Percentiles rank a stretch among this genome's conserved stretches.
These are phyloP conservation scores for Cassiopea andromeda DNA, from an alignment of 30 jellyfish, hydroid and myxozoan species.

Conservation along the genomic window DNA sequence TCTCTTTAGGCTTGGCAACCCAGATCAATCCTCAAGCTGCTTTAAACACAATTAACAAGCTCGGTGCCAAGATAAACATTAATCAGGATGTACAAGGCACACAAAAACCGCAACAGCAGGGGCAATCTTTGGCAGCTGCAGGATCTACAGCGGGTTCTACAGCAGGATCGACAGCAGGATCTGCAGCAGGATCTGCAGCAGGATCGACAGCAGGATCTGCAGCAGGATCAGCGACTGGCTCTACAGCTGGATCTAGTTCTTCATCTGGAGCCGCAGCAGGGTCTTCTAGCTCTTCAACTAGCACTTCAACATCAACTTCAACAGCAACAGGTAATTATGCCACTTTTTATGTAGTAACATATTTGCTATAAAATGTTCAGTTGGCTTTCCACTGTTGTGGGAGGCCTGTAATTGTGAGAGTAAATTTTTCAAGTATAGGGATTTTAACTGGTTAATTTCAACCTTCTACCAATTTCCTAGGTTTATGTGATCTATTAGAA, in stretches of 20 bases:
- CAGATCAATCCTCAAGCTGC: conserved; percentile 65
- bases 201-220: conserved; percentile 12
- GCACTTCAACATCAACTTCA: conserved; percentile 25
- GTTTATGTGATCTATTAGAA: too few species aligned
- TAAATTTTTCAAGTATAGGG: too few species aligned
- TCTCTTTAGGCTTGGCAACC: conserved; percentile 44
- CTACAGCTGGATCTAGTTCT: conserved; percentile 10
- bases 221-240: conserved; percentile 23
- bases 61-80: conserved; percentile 56
- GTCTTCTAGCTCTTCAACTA: conserved; percentile 18
- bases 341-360: background rate
- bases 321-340: background rate
- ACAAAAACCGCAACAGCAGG: conserved; percentile 10
- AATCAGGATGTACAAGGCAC: conserved; percentile 33
- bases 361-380: background rate
- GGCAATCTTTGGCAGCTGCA: conserved; percentile 25
- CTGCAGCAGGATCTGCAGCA: conserved; percentile 30
- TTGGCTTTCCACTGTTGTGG: background rate
- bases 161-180: conserved; percentile 11
- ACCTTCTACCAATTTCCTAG: too few species aligned
- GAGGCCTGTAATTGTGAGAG: too few species aligned
- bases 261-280: conserved; percentile 37
- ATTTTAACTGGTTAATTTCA: too few species aligned
- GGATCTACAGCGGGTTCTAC: conserved; percentile 20
- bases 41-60: conserved; percentile 34